Base-by-base conservation (phyloP, 2,797 vertebrate species). In the Coregonus ussuriensis region DNA sequence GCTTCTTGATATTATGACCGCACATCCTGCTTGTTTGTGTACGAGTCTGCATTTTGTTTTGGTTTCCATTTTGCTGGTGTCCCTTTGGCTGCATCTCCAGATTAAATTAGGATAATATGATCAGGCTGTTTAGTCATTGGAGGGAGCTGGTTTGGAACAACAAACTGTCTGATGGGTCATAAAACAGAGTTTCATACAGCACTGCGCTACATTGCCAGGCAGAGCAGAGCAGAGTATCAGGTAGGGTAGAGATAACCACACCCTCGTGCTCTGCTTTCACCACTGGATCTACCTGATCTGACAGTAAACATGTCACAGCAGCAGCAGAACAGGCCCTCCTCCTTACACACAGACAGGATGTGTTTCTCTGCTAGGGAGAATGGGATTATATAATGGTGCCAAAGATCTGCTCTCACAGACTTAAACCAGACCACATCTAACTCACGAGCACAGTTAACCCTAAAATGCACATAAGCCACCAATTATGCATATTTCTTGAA, bases 81-180 rank as follows among this genome's bases (percentile, higher is more conserved):
- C 47, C 70, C 80, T 77, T 33, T 63, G 75, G 78, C 76, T 29
- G 62, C 16, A 11, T 76, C 56, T 80, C 82, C 54, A 80, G 81
- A 85, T 82, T 81, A 78, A 88, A 86, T 89, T 88, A 82, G 84
- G 78, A 76, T 87, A 84, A 91, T 89, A 84, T 77, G 81, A 87
- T 87, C 82, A 82, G 74, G 73, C 79, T 56, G 84, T 82, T 81
- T 77, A 21, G 80, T 79, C 67, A 74, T 80, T 78, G 80, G 79
- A 68, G 14, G 33, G 15, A 21, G 41, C 37, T 56, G 56, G 79
- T 83, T 56, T 15, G 71, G 76, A 78, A 88, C 88, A 89, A 87
- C 82, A 83, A 84, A 78, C 77, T 83, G 82, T 89, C 74, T 85
- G 83, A 82, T 83, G 79, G 77, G 70, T 87, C 86, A 88, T 79